A percentile compares a stretch with the other conserved stretches of the same genome.
These are phyloP conservation scores for Temnothorax unifasciatus DNA, from an alignment of 2,888 invertebrate species.

Conservation along the genomic window DNA sequence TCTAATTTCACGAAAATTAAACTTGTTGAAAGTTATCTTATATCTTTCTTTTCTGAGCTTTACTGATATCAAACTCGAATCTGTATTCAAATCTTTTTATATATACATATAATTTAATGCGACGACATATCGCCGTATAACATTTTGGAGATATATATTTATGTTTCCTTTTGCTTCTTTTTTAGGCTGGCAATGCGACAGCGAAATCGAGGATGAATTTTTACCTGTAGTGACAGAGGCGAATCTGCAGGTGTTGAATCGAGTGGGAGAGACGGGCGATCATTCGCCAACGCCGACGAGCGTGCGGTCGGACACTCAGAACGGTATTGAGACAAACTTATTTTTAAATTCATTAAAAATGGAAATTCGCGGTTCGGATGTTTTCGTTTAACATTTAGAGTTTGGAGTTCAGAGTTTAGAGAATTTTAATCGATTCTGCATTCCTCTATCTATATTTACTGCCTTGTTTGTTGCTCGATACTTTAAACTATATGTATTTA, in stretches of 20 bases:
- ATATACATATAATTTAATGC: background rate
- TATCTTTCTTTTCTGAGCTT: background rate
- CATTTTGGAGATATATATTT: background rate
- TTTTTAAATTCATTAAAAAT: background rate
- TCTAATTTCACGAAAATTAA: background rate
- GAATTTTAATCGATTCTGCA: background rate
- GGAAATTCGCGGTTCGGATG: background rate
- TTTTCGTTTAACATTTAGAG: background rate
- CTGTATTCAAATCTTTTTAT: background rate
- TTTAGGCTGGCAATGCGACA: slow-evolving; percentile 83
- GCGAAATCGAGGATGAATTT: slow-evolving; percentile 85
- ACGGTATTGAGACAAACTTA: slow-evolving; percentile 47
- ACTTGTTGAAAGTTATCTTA: background rate
- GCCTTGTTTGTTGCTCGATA: background rate
- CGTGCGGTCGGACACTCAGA: slow-evolving; percentile 78
- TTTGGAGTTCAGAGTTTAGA: background rate
- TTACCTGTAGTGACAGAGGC: slow-evolving; percentile 84
- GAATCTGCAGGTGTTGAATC: slow-evolving; percentile 84
- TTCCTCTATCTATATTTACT: background rate
- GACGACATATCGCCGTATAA: background rate
- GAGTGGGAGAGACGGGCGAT: slow-evolving; percentile 84
- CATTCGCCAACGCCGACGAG: slow-evolving; percentile 82
- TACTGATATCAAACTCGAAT: background rate
- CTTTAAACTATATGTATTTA: background rate
- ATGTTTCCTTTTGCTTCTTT: background rate